Evolutionary conservation across 2,113 vertebrate species (phyloP).

Genomic region (Bostrychus sinensis): DNA sequence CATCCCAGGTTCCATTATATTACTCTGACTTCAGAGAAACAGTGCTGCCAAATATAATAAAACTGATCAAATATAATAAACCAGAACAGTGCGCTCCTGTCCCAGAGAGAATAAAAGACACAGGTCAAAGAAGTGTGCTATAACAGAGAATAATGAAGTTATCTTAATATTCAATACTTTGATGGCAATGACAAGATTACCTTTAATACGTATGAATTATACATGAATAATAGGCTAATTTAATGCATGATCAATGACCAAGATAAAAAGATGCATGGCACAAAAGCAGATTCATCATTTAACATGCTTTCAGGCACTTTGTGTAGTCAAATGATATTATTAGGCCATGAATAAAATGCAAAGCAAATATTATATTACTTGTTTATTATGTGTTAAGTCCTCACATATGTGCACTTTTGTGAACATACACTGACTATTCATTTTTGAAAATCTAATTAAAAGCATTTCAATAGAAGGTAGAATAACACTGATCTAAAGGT

Average conservation of each 20-base stretch:
- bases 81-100: not conserved
- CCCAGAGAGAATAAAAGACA: not conserved
- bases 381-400: too few relatives aligned
- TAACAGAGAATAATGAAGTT: not conserved
- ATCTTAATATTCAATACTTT: not conserved
- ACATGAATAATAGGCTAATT: not conserved
- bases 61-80: constrained; percentile 11
- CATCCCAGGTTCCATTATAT: not conserved
- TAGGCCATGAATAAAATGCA: too few relatives aligned
- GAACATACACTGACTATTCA: too few relatives aligned
- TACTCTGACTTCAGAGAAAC: not conserved
- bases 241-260: not conserved
- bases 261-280: not conserved
- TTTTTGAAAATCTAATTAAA: too few relatives aligned
- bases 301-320: too few relatives aligned
- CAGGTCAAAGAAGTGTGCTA: not conserved
- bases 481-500: too few relatives aligned
- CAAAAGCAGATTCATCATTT: not conserved
- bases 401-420: too few relatives aligned
- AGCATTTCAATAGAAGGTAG: too few relatives aligned
- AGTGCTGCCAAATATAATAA: constrained; percentile 4
- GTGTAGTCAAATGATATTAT: too few relatives aligned
- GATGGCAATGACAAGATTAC: not conserved
- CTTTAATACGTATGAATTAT: not conserved
- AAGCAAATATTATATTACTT: too few relatives aligned